A percentile compares a stretch with the other conserved stretches of the same genome.
phyloP scores from a whole-genome alignment of 1,140 invertebrate species.

The Dufourea novaeangliae region DNA sequence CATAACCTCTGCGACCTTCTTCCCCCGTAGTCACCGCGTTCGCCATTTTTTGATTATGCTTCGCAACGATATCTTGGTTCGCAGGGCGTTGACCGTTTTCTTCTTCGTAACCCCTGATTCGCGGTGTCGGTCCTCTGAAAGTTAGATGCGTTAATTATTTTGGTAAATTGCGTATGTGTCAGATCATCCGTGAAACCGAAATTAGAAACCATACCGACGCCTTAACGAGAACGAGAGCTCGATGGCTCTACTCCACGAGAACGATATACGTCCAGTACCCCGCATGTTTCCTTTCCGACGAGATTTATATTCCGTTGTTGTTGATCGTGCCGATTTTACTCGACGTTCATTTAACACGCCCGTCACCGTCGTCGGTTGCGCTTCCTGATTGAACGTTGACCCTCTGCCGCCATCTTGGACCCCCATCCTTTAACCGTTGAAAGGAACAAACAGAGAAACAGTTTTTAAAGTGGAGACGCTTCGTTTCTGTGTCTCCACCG shows the following conservation, averaged over 20 bases:
- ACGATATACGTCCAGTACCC: conserved; percentile 29
- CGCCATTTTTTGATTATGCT: conserved; percentile 21
- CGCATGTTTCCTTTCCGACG: conserved; percentile 19
- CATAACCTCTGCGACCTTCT: neutral
- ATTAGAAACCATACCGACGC: neutral
- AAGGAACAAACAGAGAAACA: too few species aligned
- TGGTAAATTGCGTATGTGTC: neutral
- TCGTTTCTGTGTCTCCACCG: too few species aligned
- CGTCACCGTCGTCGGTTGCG: too few species aligned
- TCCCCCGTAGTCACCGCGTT: neutral
- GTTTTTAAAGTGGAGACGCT: too few species aligned
- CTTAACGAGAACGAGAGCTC: neutral
- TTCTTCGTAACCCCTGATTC: neutral
- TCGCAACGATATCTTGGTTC: neutral
- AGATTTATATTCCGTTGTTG: conserved; percentile 50
- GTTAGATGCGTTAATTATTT: neutral
- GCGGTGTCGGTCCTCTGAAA: neutral
- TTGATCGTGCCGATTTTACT: conserved; percentile 48
- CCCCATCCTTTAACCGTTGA: too few species aligned
- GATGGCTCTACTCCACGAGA: conserved; percentile 7
- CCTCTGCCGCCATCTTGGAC: too few species aligned
- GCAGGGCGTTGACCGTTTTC: neutral
- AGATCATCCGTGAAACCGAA: neutral
- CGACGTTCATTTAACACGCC: conserved; percentile 18
- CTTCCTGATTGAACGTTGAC: too few species aligned